Conservation (phyloP, 2,113 vertebrate species). For the Crotalus helleri region DNA sequence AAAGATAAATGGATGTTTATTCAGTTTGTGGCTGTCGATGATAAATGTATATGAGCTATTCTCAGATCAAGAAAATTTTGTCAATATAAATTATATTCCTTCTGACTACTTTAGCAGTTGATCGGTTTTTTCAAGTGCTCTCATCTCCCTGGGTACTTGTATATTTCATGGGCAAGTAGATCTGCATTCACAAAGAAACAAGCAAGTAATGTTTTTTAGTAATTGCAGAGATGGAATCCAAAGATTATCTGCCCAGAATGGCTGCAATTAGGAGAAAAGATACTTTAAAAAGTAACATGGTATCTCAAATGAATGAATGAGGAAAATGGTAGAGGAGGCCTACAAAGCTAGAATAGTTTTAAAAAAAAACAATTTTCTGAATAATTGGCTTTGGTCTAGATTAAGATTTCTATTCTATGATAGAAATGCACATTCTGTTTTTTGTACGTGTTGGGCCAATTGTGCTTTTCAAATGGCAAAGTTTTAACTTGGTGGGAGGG, state of each 20-base stretch:
- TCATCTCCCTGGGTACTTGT: too few species aligned
- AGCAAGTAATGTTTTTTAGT: background rate
- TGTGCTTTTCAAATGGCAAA: background rate
- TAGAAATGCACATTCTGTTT: background rate
- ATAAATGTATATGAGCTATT: background rate
- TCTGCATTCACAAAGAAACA: background rate
- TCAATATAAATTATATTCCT: background rate
- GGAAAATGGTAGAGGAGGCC: background rate
- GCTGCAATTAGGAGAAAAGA: background rate
- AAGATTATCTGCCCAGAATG: background rate
- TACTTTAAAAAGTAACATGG: background rate
- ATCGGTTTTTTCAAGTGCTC: background rate
- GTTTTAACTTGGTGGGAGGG: background rate
- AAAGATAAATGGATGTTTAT: background rate
- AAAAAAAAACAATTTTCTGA: background rate
- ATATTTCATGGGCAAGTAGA: background rate
- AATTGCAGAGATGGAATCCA: background rate
- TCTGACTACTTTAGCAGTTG: background rate
- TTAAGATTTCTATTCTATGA: background rate
- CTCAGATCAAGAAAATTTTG: background rate
- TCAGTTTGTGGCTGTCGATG: background rate
- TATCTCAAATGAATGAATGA: background rate
- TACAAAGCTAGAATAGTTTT: background rate
- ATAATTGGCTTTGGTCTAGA: background rate
- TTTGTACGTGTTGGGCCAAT: background rate